Evolutionary conservation across 2,888 invertebrate species (phyloP).

Genomic region (Hedychridium roseum): DNA sequence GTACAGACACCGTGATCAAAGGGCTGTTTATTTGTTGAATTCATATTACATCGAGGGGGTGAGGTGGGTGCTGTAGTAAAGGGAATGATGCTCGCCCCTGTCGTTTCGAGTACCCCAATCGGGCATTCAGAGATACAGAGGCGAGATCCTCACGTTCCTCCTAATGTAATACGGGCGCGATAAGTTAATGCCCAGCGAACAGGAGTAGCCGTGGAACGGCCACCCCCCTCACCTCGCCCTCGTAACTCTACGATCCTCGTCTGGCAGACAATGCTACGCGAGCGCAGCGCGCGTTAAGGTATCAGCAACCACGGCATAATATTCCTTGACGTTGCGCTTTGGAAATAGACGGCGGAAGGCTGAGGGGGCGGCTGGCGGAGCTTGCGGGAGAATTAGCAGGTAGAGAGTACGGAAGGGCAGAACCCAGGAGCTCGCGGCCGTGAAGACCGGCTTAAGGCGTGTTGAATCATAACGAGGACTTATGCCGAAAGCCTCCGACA

Average conservation of each 20-base stretch:
- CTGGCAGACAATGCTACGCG: conserved; percentile 10
- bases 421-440: conserved; percentile 32
- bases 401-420: conserved; percentile 19
- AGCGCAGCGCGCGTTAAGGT: conserved; percentile 13
- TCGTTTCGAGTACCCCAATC: too few species aligned
- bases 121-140: too few species aligned
- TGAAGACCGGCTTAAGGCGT: conserved; percentile 59
- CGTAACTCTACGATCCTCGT: conserved; percentile 24
- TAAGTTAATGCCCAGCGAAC: conserved; percentile 21
- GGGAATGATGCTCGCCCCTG: too few species aligned
- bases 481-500: conserved; percentile 55
- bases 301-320: conserved; percentile 30
- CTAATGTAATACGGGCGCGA: too few species aligned
- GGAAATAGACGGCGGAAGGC: conserved; percentile 44
- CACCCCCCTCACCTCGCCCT: too few species aligned
- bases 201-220: conserved; percentile 1
- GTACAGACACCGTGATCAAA: too few species aligned
- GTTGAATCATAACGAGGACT: conserved; percentile 64
- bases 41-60: too few species aligned
- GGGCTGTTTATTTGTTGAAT: too few species aligned
- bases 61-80: too few species aligned
- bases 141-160: too few species aligned
- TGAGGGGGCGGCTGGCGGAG: too few species aligned
- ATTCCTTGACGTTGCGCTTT: conserved; percentile 26
- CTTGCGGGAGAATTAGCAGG: conserved; percentile 38